Conservation (phyloP, 2,888 invertebrate species). For the Linyphia triangularis region DNA sequence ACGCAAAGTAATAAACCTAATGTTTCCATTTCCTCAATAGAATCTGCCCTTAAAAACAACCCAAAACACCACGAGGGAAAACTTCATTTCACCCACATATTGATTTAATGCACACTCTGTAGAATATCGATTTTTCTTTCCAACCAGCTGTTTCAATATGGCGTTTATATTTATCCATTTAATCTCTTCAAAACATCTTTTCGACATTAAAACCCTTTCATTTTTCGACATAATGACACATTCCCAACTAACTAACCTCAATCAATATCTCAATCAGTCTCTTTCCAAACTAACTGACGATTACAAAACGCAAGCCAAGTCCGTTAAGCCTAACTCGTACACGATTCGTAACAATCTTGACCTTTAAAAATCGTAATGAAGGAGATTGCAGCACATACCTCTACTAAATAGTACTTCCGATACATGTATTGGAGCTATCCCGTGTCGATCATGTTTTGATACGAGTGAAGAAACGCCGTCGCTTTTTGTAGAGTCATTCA, state of each 20-base stretch:
- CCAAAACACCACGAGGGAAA: neutral
- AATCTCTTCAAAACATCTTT: neutral
- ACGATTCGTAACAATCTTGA: neutral
- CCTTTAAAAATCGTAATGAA: neutral
- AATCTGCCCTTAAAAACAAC: neutral
- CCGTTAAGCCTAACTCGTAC: conserved; percentile 44
- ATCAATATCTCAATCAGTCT: neutral
- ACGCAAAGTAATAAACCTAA: too few relatives aligned
- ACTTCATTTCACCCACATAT: neutral
- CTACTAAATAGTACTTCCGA: conserved; percentile 74
- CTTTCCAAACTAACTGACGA: neutral
- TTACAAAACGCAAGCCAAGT: neutral
- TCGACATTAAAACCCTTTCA: neutral
- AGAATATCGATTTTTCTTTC: neutral
- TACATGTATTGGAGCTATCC: conserved; percentile 71
- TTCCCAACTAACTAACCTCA: neutral
- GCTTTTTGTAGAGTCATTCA: conserved; percentile 60
- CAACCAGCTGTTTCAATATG: neutral
- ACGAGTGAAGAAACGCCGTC: conserved; percentile 1
- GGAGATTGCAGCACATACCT: conserved; percentile 48
- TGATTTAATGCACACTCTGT: neutral
- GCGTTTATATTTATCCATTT: neutral
- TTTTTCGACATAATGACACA: neutral
- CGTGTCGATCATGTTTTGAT: conserved; percentile 68
- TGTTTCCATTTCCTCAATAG: too few relatives aligned